These are phyloP conservation scores for Echinarachnius parma DNA, from an alignment of 53 echinoderm and acorn worm genomes.

Conservation along the genomic window DNA sequence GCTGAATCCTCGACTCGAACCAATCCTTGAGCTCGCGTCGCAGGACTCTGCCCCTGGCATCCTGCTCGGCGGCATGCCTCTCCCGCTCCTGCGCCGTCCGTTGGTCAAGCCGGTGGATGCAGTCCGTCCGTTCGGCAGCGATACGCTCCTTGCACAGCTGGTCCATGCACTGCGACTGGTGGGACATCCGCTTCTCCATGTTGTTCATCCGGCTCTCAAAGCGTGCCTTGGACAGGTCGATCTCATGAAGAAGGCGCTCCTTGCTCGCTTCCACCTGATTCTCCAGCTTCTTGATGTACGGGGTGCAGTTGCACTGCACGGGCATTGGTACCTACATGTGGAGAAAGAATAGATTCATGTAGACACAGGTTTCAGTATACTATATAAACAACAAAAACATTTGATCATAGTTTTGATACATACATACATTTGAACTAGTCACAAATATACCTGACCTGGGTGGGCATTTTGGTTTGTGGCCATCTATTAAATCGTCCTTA, in stretches of 20 bases:
- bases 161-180: conserved; percentile 85
- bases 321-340: conserved; percentile 55
- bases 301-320: conserved; percentile 75
- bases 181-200: conserved; percentile 80
- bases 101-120: conserved; percentile 82
- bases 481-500: too few species aligned
- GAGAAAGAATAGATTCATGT: background rate
- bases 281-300: conserved; percentile 86
- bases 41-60: conserved; percentile 59
- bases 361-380: too few species aligned
- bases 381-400: too few species aligned
- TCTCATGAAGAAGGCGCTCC: conserved; percentile 87
- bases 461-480: too few species aligned
- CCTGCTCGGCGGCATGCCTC: conserved; percentile 66
- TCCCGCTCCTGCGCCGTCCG: conserved; percentile 80
- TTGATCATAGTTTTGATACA: too few species aligned
- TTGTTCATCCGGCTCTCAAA: conserved; percentile 77
- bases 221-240: conserved; percentile 75
- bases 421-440: too few species aligned
- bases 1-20: conserved; percentile 73
- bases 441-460: too few species aligned
- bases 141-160: conserved; percentile 82
- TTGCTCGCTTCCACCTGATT: conserved; percentile 96
- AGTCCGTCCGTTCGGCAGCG: conserved; percentile 76
- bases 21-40: conserved; percentile 64